Evolutionary conservation across 2,113 vertebrate genomes (phyloP), one percentile per base, ranked within the genome.

Genomic region (Cryptotis parvus): DNA sequence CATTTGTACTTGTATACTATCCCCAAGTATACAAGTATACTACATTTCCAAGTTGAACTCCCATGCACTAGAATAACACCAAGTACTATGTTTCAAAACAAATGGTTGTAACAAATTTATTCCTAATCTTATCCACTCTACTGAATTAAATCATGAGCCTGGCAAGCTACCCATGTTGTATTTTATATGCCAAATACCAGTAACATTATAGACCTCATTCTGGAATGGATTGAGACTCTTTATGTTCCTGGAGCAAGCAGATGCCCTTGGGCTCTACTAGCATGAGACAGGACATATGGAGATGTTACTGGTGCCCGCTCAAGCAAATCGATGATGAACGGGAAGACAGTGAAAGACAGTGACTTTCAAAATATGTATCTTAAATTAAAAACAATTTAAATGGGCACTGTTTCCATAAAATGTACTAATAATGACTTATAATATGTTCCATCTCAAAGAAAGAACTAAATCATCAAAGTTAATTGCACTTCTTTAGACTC

Each of bases 381-480:
- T 94, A 96, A 89, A 94, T 97, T 94, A 96, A 89, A 94, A 94
- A 95, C 90, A 94, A 90, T 97, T 97, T 95, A 93, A 87, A 91
- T 91, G 95, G 79, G 4, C 87, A 78, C 89, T 84, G n/a, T 93
- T 97, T 97, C 94, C 92, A 97, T 96, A 97, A 97, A 96, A 96
- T 68, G 85, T 94, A 86, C 83, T 98, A 97, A 97, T 97, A 93
- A 78, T 96, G 95, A 97, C 83, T 96, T 96, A 95, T 96, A 61
- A 90, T 77, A 92, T 1, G 82, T 72, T 68, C 95, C 96, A 63
- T 96, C 97, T 97, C 89, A 91, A 87, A 89, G 94, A 85, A 96
- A 94, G 85, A 89, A 96, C 95, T 97, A 97, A 97, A 97, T 97
- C 94, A 96, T 97, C 95, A 96, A 96, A 94, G 78, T 87, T 95